Evolutionary conservation across 2,113 vertebrate species (phyloP), one percentile per base, ranked within the genome.

Genomic region (Chamaetylas fuelleborni): DNA sequence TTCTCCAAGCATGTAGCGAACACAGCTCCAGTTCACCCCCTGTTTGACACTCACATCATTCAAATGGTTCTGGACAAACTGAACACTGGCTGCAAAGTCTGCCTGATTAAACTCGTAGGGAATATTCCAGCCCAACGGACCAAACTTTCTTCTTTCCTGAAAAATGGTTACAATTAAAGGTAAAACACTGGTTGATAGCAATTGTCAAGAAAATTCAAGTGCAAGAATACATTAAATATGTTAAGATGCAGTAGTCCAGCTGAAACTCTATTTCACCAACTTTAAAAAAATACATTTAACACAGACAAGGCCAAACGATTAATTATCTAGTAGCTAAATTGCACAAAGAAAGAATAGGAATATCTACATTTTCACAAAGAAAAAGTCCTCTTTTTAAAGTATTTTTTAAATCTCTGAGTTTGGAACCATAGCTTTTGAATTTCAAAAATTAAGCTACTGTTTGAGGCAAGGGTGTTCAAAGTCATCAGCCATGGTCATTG

Each of bases 71-170:
- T 98, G 98, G 29, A 99, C 67, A 90, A 99, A 99, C 96, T 99
- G 98, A 79, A 98, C 90, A 1, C 98, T 98, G 96, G 98, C 98
- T 65, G 98, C 74, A 3, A 99, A 98, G 79, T 99, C 98, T 14
- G 98, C 98, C 95, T 98, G 98, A 88, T 98, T 99, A 93, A 99
- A 99, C 86, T 99, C 98, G 8, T 99, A 99, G 1, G 98, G 98
- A 86, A 99, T 98, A 87, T 99, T 99, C 98, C 98, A 99, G 60
- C 98, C 98, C 50, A 99, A 76, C 2, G 98, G 98, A 14, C 98
- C 98, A 73, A 98, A 99, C 83, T 99, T 99, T 17, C 98, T 96
- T 45, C 98, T 98, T 93, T 99, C 98, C 98, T 99, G 96, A 51
- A 88, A 88, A 64, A 91, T 1, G 85, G 80, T 47, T 4, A 48